Conservation (phyloP, 2,888 invertebrate species). For the Hololepta plana region DNA sequence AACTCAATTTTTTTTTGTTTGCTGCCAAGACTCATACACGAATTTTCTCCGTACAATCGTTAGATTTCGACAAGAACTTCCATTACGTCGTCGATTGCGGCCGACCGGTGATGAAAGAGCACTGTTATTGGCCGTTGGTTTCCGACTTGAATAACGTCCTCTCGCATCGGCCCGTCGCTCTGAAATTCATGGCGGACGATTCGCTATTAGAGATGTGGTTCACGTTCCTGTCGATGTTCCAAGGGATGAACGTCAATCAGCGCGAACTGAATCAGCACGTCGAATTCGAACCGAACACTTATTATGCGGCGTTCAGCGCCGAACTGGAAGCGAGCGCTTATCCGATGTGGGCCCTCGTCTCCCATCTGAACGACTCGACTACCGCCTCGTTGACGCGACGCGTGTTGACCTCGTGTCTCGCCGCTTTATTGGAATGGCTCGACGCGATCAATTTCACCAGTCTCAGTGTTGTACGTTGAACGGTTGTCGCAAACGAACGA, state of each 20-base stretch:
- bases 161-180: slow-evolving; percentile 79
- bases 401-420: slow-evolving; percentile 57
- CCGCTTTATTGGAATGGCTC: slow-evolving; percentile 74
- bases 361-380: slow-evolving; percentile 59
- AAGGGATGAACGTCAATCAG: slow-evolving; percentile 97
- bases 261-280: slow-evolving; percentile 81
- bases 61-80: slow-evolving; percentile 58
- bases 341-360: slow-evolving; percentile 94
- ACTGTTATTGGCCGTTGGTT: slow-evolving; percentile 96
- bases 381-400: slow-evolving; percentile 59
- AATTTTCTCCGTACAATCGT: no score
- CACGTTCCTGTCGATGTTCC: slow-evolving; percentile 82
- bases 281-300: slow-evolving; percentile 92
- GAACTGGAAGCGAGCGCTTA: slow-evolving; percentile 94
- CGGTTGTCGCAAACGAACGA: slow-evolving; percentile 1
- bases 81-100: slow-evolving; percentile 89
- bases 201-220: slow-evolving; percentile 92
- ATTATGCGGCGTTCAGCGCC: slow-evolving; percentile 94
- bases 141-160: slow-evolving; percentile 93
- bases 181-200: slow-evolving; percentile 76
- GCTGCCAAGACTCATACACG: no score
- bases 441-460: slow-evolving; percentile 60
- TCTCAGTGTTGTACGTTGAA: slow-evolving; percentile 41
- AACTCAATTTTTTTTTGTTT: slow-evolving; percentile 3
- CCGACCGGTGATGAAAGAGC: slow-evolving; percentile 85